Percentiles rank a stretch among this genome's conserved stretches.
These are phyloP conservation scores for Neopipo cinnamomea DNA, from an alignment of 2,113 vertebrate species.

Conservation along the genomic window DNA sequence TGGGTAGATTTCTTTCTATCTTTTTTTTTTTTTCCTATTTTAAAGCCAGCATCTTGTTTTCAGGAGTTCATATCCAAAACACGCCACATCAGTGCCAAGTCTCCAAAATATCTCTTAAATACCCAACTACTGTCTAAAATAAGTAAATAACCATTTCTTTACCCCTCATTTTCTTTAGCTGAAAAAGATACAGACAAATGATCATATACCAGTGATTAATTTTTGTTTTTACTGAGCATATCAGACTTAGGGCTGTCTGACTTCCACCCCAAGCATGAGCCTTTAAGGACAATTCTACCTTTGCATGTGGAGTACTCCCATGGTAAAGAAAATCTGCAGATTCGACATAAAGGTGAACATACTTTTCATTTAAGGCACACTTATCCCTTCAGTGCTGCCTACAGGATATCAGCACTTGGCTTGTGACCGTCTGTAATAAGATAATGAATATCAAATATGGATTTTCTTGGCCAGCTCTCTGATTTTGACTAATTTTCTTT, in stretches of 20 bases:
- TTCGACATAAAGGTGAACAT: background rate
- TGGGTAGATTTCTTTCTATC: background rate
- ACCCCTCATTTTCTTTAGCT: background rate
- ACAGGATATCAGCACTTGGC: conserved; percentile 27
- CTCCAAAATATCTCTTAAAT: background rate
- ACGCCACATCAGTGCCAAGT: background rate
- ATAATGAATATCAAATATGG: conserved; percentile 58
- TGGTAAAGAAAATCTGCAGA: background rate
- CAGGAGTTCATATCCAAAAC: background rate
- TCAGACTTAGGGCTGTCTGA: background rate
- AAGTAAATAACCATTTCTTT: background rate
- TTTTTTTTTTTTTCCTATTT: background rate
- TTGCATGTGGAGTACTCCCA: background rate
- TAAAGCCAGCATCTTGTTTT: background rate
- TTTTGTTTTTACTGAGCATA: background rate
- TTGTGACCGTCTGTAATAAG: conserved; percentile 36
- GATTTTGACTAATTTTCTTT: background rate
- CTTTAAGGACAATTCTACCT: background rate
- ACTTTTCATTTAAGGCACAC: background rate
- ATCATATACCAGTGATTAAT: background rate
- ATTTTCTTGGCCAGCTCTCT: conserved; percentile 44
- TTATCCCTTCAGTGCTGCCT: conserved; percentile 1
- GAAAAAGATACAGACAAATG: background rate
- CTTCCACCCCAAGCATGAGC: background rate
- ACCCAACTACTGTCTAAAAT: background rate